A percentile compares a stretch with the other conserved stretches of the same genome.
These are phyloP conservation scores for Anastrepha obliqua DNA, from an alignment of 1,140 invertebrate genomes.

Conservation along the genomic window DNA sequence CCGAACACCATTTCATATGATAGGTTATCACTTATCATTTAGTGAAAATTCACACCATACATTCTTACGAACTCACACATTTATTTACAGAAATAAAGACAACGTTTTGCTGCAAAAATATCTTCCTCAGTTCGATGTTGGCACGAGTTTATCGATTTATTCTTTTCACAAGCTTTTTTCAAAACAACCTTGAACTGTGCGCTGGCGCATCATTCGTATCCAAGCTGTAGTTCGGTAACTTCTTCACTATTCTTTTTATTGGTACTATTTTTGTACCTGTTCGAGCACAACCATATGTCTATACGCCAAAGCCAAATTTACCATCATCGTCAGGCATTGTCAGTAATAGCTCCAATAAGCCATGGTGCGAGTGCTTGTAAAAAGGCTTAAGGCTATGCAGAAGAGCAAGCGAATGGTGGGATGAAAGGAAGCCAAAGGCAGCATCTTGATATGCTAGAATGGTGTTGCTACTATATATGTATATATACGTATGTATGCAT, in stretches of 20 bases:
- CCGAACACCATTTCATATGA: too few relatives aligned
- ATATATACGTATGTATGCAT: background rate
- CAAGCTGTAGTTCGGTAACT: background rate
- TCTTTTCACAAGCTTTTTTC: background rate
- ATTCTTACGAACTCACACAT: too few relatives aligned
- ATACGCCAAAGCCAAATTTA: background rate
- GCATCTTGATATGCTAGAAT: conserved; percentile 1
- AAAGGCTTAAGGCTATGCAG: background rate
- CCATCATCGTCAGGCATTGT: background rate
- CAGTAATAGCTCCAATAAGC: background rate
- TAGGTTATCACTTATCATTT: too few relatives aligned
- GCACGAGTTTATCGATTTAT: background rate
- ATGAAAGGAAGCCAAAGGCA: background rate
- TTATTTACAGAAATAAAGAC: too few relatives aligned
- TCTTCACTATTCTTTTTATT: background rate
- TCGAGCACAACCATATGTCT: background rate
- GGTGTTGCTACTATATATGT: background rate
- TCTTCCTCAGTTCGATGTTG: background rate
- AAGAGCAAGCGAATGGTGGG: background rate
- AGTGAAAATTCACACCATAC: too few relatives aligned
- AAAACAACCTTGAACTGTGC: conserved; percentile 17
- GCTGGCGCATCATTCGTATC: background rate
- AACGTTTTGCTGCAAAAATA: too few relatives aligned
- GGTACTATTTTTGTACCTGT: background rate
- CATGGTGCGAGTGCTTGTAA: background rate